Evolutionary conservation across 2,797 vertebrate genomes (phyloP).

Genomic region (Todus mexicanus): DNA sequence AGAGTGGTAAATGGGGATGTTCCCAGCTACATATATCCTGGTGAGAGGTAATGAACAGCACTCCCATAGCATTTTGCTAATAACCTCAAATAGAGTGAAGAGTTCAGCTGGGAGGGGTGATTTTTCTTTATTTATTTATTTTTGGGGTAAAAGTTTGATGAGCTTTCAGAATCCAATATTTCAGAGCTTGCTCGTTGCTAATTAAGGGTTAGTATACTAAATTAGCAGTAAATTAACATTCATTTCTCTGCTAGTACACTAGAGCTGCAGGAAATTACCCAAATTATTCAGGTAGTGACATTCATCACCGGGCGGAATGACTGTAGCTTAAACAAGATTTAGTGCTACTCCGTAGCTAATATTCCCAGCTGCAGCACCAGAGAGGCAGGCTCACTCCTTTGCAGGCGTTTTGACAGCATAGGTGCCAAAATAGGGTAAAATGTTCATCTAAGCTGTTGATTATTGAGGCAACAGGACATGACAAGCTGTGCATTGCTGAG

Average conservation of each 20-base stretch:
- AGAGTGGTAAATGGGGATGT: slow-evolving; percentile 32
- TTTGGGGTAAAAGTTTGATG: slow-evolving; percentile 59
- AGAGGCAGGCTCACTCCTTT: slow-evolving; percentile 37
- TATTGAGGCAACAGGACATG: slow-evolving; percentile 26
- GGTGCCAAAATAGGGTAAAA: neutral
- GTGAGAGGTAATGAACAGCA: slow-evolving; percentile 49
- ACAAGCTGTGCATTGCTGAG: neutral
- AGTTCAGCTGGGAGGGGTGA: slow-evolving; percentile 45
- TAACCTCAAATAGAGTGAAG: slow-evolving; percentile 43
- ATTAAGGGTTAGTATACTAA: slow-evolving; percentile 73
- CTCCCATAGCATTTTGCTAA: slow-evolving; percentile 54
- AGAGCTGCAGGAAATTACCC: slow-evolving; percentile 70
- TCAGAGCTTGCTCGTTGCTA: slow-evolving; percentile 58
- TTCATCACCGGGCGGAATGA: slow-evolving; percentile 65
- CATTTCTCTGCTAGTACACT: slow-evolving; percentile 66
- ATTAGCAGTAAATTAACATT: slow-evolving; percentile 76
- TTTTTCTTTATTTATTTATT: slow-evolving; percentile 11
- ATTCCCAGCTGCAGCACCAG: slow-evolving; percentile 53
- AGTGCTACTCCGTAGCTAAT: slow-evolving; percentile 41
- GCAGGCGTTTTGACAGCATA: slow-evolving; percentile 28
- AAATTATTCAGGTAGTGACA: slow-evolving; percentile 74
- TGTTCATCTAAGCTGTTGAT: slow-evolving; percentile 39
- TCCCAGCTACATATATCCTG: slow-evolving; percentile 40
- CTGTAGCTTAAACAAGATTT: slow-evolving; percentile 65
- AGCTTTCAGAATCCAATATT: slow-evolving; percentile 68